A percentile compares a stretch with the other conserved stretches of the same genome.
Evolutionary conservation across 2,888 invertebrate genomes (phyloP).

Genomic region (Xylota segnis): DNA sequence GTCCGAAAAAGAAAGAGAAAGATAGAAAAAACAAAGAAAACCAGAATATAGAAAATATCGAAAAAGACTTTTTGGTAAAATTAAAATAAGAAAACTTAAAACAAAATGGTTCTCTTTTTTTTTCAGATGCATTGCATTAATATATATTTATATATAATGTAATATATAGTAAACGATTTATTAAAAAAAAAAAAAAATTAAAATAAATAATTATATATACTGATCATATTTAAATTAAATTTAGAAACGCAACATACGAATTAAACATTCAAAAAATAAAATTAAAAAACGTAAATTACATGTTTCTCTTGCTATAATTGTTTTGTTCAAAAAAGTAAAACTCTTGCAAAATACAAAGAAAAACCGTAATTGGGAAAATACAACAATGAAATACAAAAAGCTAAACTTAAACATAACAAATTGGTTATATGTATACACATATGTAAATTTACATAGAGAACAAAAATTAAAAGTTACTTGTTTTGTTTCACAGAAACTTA

Average conservation of each 20-base stretch:
- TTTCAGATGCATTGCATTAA: slow-evolving; percentile 77
- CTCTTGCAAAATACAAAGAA: slow-evolving; percentile 55
- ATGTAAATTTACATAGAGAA: slow-evolving; percentile 16
- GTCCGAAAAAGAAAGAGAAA: slow-evolving; percentile 64
- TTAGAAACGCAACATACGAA: slow-evolving; percentile 73
- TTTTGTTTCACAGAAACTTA: slow-evolving; percentile 61
- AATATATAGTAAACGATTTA: slow-evolving; percentile 71
- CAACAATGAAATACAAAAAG: slow-evolving; percentile 63
- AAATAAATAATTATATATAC: too few species aligned
- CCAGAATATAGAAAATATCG: slow-evolving; percentile 27
- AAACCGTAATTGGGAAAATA: slow-evolving; percentile 25
- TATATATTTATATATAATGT: slow-evolving; percentile 71
- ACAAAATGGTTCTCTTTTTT: slow-evolving; percentile 73
- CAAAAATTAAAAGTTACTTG: slow-evolving; percentile 16
- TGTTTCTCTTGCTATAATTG: slow-evolving; percentile 26
- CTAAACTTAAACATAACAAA: slow-evolving; percentile 33
- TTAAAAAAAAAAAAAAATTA: slow-evolving; percentile 61
- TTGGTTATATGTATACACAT: background rate
- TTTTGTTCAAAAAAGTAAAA: slow-evolving; percentile 20
- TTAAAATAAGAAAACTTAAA: slow-evolving; percentile 72
- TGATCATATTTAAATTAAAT: slow-evolving; percentile 76
- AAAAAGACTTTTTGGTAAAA: slow-evolving; percentile 32
- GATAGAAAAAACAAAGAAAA: slow-evolving; percentile 70
- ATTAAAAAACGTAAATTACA: slow-evolving; percentile 11
- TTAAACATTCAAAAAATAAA: slow-evolving; percentile 51